Percentiles rank a stretch among this genome's conserved stretches.
These are phyloP conservation scores for Poecilobothrus nobilitatus DNA, from an alignment of 2,888 invertebrate species.

Conservation along the genomic window DNA sequence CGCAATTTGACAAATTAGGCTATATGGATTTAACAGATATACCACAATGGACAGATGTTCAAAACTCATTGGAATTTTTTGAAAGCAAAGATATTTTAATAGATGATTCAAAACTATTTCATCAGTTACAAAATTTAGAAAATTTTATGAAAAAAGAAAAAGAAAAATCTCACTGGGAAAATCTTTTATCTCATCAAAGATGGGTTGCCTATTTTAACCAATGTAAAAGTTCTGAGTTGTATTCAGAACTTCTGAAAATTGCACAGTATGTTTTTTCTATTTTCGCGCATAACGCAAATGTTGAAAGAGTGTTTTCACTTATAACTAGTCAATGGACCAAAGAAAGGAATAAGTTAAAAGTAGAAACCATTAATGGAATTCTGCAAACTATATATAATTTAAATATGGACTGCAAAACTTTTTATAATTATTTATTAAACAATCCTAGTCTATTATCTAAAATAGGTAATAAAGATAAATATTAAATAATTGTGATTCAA, in stretches of 20 bases:
- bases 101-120: neutral
- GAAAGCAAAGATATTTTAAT: slow-evolving; percentile 7
- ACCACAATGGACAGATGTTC: slow-evolving; percentile 1
- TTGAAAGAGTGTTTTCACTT: neutral
- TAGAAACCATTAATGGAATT: slow-evolving; percentile 1
- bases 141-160: slow-evolving; percentile 7
- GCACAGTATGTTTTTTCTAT: slow-evolving; percentile 7
- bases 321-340: slow-evolving; percentile 8
- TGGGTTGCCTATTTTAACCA: slow-evolving; percentile 7
- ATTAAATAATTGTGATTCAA: slow-evolving; percentile 1
- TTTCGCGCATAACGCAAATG: slow-evolving; percentile 7
- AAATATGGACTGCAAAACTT: slow-evolving; percentile 7
- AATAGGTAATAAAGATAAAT: slow-evolving; percentile 11
- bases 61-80: slow-evolving; percentile 7
- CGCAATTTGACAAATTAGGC: neutral
- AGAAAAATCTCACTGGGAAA: slow-evolving; percentile 1
- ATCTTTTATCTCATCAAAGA: slow-evolving; percentile 9
- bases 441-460: slow-evolving; percentile 7
- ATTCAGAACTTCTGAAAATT: slow-evolving; percentile 10
- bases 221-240: neutral
- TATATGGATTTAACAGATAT: slow-evolving; percentile 1
- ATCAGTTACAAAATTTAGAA: slow-evolving; percentile 7
- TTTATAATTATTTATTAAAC: slow-evolving; percentile 7
- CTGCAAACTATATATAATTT: neutral
- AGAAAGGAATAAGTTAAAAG: slow-evolving; percentile 2